phyloP scores from a whole-genome alignment of 1,140 invertebrate species.

The Linepithema humile region DNA sequence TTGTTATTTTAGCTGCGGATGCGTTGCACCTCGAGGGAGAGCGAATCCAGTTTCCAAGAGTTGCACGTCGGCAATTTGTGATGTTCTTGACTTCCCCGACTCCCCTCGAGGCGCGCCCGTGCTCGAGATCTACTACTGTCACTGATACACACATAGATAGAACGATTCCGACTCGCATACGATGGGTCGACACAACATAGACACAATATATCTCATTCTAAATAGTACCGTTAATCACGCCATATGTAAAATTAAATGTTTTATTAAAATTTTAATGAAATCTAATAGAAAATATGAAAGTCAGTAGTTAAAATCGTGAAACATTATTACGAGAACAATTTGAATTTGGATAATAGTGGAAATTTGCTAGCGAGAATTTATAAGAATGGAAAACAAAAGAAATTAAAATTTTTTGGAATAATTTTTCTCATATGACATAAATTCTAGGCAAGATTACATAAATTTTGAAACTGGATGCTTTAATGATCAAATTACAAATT shows the following conservation, averaged over 20 bases:
- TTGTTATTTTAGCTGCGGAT: conserved; percentile 68
- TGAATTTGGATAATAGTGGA: not conserved
- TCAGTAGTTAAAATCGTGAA: not conserved
- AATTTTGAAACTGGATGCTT: not conserved
- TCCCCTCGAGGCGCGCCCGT: conserved; percentile 10
- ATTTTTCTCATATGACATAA: not conserved
- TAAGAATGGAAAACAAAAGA: not conserved
- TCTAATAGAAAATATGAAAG: not conserved
- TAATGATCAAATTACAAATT: not conserved
- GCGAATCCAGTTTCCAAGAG: conserved; percentile 63
- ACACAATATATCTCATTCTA: not conserved
- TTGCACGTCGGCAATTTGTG: conserved; percentile 59
- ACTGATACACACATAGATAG: not conserved
- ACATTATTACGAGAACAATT: not conserved
- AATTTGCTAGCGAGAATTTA: not conserved
- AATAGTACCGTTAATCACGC: not conserved
- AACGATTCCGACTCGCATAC: not conserved
- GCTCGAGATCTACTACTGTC: conserved; percentile 13
- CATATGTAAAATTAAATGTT: no score
- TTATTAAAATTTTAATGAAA: not conserved
- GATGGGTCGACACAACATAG: not conserved
- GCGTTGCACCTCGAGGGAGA: conserved; percentile 36
- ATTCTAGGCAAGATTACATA: not conserved
- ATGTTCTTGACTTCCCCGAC: conserved; percentile 48
- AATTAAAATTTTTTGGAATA: not conserved